Conservation (phyloP, 2,113 vertebrate genomes). For the Epinephelus lanceolatus region DNA sequence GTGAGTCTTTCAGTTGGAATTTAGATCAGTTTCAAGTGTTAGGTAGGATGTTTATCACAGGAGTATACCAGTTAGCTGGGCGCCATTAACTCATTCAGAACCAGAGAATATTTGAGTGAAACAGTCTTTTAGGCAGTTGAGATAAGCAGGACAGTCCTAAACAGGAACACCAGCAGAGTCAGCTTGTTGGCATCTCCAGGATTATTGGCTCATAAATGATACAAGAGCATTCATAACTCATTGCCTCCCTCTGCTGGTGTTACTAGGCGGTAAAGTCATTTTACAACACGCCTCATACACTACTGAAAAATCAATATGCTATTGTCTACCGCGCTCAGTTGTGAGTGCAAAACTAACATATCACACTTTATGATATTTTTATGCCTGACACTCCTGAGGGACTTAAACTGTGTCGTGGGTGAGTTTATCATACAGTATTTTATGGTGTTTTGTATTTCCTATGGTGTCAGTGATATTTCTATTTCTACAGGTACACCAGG, state of each 20-base stretch:
- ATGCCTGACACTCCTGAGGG: background rate
- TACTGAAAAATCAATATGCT: constrained; percentile 23
- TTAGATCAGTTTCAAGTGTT: background rate
- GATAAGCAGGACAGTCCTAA: constrained; percentile 4
- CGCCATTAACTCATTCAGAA: background rate
- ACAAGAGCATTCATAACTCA: constrained; percentile 48
- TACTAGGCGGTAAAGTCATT: background rate
- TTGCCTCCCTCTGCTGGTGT: constrained; percentile 76
- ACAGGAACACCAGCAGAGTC: constrained; percentile 28
- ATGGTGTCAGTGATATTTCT: background rate
- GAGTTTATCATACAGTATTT: constrained; percentile 7
- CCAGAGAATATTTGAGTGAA: background rate
- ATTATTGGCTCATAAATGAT: constrained; percentile 42
- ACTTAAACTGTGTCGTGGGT: background rate
- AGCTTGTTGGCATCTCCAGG: constrained; percentile 22
- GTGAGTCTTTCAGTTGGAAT: constrained; percentile 4
- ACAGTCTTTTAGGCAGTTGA: background rate
- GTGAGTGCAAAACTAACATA: background rate
- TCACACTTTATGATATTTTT: constrained; percentile 11
- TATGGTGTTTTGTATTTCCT: constrained; percentile 16
- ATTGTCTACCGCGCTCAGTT: background rate
- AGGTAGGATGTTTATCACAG: background rate
- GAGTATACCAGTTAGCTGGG: background rate
- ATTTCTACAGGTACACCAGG: background rate
- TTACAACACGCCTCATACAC: background rate